Base-by-base conservation (phyloP, 2,113 vertebrate genomes). In the Clupea harengus region DNA sequence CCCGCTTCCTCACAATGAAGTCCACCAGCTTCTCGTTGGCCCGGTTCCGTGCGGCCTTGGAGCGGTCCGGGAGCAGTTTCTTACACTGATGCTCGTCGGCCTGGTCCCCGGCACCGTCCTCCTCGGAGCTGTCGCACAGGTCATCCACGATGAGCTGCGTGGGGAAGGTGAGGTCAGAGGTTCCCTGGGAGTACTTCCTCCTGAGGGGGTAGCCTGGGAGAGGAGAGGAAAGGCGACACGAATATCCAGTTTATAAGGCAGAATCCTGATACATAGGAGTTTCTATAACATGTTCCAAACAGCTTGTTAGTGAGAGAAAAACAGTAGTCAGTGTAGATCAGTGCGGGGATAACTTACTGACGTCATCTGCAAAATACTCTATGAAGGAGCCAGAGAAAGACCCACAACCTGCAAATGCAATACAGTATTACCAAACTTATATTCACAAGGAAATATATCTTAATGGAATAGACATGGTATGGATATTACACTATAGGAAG, bases 321-420 rank as follows among this genome's bases (percentile, higher is more conserved):
- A 57, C 20, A 22, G 18, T 57, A 20, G 52, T 57, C 15, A 57
- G 52, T 57, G 52, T 28, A 8, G 10, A 72, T 7, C 7, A 28
- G 6, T 32, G 64, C 11, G 64, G 25, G 9, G 25, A 0, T 8
- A 64, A 97, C 98, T 96, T 93, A 98, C 98, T 99, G 91, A 99
- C 98, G 82, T 96, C 96, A 81, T 96, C 95, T 84, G 94, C 94
- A 84, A 94, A 96, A 88, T 98, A 99, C 18, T 99, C 96, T 85
- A 98, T 82, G 92, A 99, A 97, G 82, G 97, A 97, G 2, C 97
- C 98, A 0, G 92, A 91, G 90, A 99, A 99, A 11, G 97, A 97
- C 67, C 92, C 92, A 84, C 97, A 97, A 45, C 96, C 98, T 99
- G 57, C 13, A 88, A 90, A 89, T 50, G 18, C 54, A 57, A 54